Percentiles rank a stretch among this genome's conserved stretches.
phyloP scores from a whole-genome alignment of 2,113 vertebrate genomes.

The Colistium nudipinnis region DNA sequence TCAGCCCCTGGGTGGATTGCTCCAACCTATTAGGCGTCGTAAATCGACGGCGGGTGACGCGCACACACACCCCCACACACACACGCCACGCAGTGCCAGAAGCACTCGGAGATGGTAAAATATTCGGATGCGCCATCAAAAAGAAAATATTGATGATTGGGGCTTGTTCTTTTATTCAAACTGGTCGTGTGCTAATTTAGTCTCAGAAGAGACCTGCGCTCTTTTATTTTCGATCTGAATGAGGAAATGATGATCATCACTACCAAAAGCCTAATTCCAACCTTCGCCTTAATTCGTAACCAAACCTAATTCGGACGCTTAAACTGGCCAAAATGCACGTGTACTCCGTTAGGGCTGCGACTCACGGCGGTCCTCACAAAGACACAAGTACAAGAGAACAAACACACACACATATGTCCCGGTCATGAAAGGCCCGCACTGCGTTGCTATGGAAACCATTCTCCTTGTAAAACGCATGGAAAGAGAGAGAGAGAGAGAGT shows the following conservation, averaged over 20 bases:
- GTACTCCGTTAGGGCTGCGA: too few relatives aligned
- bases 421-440: slow-evolving; percentile 38
- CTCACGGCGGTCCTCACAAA: background rate
- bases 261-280: too few relatives aligned
- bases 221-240: too few relatives aligned
- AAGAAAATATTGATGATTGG: too few relatives aligned
- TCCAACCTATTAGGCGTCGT: slow-evolving; percentile 49
- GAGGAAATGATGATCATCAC: too few relatives aligned
- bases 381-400: background rate
- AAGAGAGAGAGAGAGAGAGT: slow-evolving; percentile 1
- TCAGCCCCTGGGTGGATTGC: slow-evolving; percentile 47
- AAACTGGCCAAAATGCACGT: too few relatives aligned
- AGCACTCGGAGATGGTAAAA: slow-evolving; percentile 26
- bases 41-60: slow-evolving; percentile 61
- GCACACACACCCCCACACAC: slow-evolving; percentile 10
- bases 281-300: too few relatives aligned
- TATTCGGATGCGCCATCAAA: slow-evolving; percentile 17
- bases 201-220: background rate
- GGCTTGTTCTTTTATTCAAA: too few relatives aligned
- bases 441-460: slow-evolving; percentile 63
- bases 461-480: slow-evolving; percentile 17
- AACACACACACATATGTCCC: slow-evolving; percentile 17
- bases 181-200: too few relatives aligned
- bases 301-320: too few relatives aligned
- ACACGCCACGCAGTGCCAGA: background rate